Evolutionary conservation across 37 sponge, comb jelly and placozoan species (phyloP), one percentile per base, ranked within the genome.

Genomic region (Halisarca cf. caerulea): DNA sequence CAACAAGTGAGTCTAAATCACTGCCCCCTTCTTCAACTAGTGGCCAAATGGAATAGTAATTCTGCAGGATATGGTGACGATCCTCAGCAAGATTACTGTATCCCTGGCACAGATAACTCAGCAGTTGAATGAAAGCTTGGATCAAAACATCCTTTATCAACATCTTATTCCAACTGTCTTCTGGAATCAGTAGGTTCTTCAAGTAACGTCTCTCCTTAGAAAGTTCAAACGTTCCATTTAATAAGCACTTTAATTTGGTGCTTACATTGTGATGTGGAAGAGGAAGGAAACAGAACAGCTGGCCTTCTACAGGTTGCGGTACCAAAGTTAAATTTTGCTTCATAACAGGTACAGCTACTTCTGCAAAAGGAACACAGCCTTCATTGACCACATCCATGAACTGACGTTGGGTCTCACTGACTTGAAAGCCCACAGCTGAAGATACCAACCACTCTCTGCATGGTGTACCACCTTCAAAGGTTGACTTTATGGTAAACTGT

Each of bases 281-380:
- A 17, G 91, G 91, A n/a, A 91, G 77, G 36, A 91, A 91, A 25
- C 91, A 91, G 58, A 84, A 87, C 33, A 84, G 7, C 0, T 37
- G 21, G 20, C 88, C 91, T 40, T 74, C 6, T 0, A 47, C 61
- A 45, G 20, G 17, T 0, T 34, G n/a, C 36, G 82, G 80, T 30
- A 59, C 39, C 20, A 75, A 78, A n/a, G n/a, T n/a, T n/a, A n/a
- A n/a, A n/a, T n/a, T n/a, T n/a, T n/a, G n/a, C n/a, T 44, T 40
- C 0, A 53, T 27, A 32, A 88, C 59, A 3, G 3, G 53, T 5
- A 88, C 61, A 28, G 84, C 88, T 28, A 88, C 58, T 66, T 88
- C 84, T 34, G 69, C 84, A 62, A 88, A 66, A 24, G 88, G 88
- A 58, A 70, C 24, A 23, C 77, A 59, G 14, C 86, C 86, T 51